Base-by-base conservation (phyloP, 2,797 vertebrate genomes). In the Diglossa cyanea region DNA sequence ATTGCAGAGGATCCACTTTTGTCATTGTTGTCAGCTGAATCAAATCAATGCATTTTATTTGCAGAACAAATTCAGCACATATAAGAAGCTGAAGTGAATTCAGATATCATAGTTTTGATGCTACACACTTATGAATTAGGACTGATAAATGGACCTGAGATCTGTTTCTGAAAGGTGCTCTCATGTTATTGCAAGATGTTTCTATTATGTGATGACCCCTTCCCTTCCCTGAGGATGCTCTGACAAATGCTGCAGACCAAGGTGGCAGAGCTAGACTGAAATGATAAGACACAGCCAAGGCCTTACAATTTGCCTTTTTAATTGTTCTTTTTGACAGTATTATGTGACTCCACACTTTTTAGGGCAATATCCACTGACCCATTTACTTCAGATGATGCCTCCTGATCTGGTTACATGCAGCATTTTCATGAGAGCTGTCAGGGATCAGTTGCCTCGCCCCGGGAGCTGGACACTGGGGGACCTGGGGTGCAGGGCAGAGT, bases 401-500 rank as follows among this genome's bases (percentile, higher is more conserved):
- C 80, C 68, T 76, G 28, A 47, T 78, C 31, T 70, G 45, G 37
- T 81, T 84, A 18, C 8, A 7, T n/a, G 20, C 1, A 50, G 13
- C 33, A 66, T 62, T 82, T 82, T 57, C 23, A 33, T 72, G 81
- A 51, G 13, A n/a, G 7, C 28, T 20, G 6, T 17, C 23, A 45
- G 50, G n/a, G 17, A 35, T 55, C 62, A 47, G 17, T 57, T 80
- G 40, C 53, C n/a, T 76, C 4, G 1, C 6, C 23, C 30, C 5
- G 12, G 14, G 30, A 23, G 1, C 21, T 75, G 20, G 40, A 44
- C 11, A 31, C 23, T 48, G 37, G 4, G 5, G 16, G 8, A 51
- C 1, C 6, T 28, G 24, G 20, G 1, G 0, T n/a, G 28, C 21
- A 53, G n/a, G 37, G 37, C 5, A 3, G 55, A 20, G 21, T 28